Conservation (phyloP, 2,888 invertebrate genomes). For the Machimus atricapillus region DNA sequence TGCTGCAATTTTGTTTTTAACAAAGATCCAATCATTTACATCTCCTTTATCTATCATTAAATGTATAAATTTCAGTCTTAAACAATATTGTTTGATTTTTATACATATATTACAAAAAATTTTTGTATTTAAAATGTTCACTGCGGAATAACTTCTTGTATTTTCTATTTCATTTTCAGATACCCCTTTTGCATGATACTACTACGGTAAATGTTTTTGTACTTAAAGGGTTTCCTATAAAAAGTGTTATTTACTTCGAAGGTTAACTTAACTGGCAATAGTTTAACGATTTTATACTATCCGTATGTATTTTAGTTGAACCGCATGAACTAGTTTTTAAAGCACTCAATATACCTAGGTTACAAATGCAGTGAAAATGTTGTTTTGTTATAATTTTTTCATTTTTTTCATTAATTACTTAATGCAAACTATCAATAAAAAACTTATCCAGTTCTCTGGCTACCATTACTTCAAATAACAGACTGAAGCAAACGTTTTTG, state of each 20-base stretch:
- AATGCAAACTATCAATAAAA: background rate
- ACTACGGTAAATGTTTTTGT: background rate
- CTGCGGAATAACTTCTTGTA: background rate
- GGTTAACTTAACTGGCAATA: background rate
- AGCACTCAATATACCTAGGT: background rate
- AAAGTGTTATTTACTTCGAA: background rate
- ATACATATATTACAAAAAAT: background rate
- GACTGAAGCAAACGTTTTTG: background rate
- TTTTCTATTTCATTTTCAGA: background rate
- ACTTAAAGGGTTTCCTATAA: background rate
- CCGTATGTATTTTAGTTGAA: background rate
- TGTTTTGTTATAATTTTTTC: background rate
- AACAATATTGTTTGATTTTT: background rate
- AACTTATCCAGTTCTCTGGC: background rate
- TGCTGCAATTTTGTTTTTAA: background rate
- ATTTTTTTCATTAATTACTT: background rate
- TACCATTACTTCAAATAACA: background rate
- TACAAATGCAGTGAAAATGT: background rate
- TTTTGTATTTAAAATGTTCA: background rate
- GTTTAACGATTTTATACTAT: background rate
- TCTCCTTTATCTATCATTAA: background rate
- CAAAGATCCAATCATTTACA: background rate
- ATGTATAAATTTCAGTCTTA: too few species aligned
- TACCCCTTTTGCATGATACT: background rate
- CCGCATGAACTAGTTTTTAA: background rate